Conservation (phyloP, 1,140 invertebrate genomes). For the Anadara kagoshimensis region DNA sequence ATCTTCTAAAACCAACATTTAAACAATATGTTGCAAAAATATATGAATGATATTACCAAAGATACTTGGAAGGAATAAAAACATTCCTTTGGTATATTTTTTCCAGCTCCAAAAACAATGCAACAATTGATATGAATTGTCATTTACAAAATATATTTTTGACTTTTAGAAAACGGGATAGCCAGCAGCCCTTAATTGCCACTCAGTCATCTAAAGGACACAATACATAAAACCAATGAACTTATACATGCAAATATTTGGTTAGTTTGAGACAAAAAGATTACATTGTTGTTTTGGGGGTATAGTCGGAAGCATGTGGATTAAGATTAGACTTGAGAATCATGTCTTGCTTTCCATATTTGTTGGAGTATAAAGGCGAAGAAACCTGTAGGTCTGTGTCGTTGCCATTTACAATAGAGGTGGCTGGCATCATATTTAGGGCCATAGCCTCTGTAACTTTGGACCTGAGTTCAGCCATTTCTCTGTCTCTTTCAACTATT, state of each 20-base stretch:
- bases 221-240: no score
- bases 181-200: no score
- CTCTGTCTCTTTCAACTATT: conserved; percentile 88
- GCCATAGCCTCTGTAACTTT: conserved; percentile 91
- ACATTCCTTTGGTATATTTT: no score
- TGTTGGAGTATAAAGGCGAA: conserved; percentile 69
- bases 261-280: background rate
- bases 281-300: conserved; percentile 76
- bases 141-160: no score
- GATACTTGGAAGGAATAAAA: no score
- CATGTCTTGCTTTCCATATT: conserved; percentile 62
- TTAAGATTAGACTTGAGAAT: conserved; percentile 83
- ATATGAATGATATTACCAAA: no score
- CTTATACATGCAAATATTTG: background rate
- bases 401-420: conserved; percentile 58
- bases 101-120: no score
- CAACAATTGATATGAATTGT: no score
- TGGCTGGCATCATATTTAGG: conserved; percentile 82
- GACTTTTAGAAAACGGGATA: no score
- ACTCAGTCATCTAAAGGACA: no score
- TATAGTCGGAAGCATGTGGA: conserved; percentile 94
- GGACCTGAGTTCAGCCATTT: conserved; percentile 91
- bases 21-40: no score
- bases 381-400: conserved; percentile 60
- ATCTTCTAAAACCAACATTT: no score